Evolutionary conservation across 2,113 vertebrate species (phyloP).

Genomic region (Lagopus muta): DNA sequence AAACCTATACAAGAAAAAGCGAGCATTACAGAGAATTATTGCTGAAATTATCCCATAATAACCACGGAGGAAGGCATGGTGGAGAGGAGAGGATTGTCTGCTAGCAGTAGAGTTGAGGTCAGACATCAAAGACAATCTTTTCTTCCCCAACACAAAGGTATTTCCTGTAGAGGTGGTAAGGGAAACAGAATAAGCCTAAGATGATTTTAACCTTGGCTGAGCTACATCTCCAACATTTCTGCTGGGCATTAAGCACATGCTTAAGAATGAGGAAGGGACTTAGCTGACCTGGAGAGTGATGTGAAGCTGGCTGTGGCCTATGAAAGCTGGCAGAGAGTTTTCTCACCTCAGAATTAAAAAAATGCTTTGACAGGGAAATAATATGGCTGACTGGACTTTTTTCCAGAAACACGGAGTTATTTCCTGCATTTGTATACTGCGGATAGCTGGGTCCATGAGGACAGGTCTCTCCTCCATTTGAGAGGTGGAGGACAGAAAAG

Average conservation of each 20-base stretch:
- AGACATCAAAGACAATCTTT: neutral
- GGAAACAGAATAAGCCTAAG: neutral
- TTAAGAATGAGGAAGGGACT: neutral
- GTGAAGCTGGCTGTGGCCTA: accelerated
- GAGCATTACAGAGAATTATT: neutral
- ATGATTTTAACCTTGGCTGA: neutral
- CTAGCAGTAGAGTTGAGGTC: neutral
- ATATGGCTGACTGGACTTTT: neutral
- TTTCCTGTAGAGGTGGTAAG: neutral
- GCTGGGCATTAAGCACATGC: neutral
- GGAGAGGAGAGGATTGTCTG: neutral
- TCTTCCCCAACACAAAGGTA: neutral
- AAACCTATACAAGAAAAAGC: accelerated
- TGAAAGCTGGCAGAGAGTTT: neutral
- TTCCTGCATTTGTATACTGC: neutral
- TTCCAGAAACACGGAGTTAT: neutral
- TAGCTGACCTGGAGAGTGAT: neutral
- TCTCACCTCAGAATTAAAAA: neutral
- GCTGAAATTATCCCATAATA: neutral
- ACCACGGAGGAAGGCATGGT: neutral
- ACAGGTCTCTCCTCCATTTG: neutral
- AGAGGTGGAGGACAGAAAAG: neutral
- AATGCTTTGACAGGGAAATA: accelerated
- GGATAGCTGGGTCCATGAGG: neutral
- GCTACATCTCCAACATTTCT: neutral